Conservation (phyloP, 2,797 vertebrate genomes). For the Bradypodion pumilum region DNA sequence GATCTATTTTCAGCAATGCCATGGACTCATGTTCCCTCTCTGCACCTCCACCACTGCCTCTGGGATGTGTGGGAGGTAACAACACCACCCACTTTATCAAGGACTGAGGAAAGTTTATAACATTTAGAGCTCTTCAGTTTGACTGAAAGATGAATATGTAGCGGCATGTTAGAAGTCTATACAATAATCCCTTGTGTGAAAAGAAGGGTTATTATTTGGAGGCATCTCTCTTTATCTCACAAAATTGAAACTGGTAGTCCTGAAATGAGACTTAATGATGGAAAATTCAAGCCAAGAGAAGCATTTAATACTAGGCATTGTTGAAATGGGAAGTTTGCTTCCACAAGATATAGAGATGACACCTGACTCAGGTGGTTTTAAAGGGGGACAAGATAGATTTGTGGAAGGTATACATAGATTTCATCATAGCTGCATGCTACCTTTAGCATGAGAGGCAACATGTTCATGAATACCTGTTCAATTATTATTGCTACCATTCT, state of each 20-base stretch:
- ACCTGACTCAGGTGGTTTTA: neutral
- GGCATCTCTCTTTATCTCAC: neutral
- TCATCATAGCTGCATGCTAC: neutral
- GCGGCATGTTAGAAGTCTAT: neutral
- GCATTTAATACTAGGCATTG: neutral
- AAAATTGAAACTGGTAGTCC: neutral
- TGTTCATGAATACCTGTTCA: neutral
- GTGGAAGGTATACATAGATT: neutral
- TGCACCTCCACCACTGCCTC: neutral
- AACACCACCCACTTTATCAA: neutral
- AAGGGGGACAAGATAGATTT: neutral
- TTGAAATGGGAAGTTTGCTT: neutral
- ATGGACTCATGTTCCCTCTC: neutral
- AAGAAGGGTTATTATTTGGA: neutral
- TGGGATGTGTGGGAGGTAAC: neutral
- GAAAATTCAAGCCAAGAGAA: neutral
- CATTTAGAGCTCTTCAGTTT: neutral
- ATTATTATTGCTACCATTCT: neutral
- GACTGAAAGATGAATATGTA: neutral
- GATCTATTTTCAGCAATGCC: constrained; percentile 8
- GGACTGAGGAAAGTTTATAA: neutral
- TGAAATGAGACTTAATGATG: neutral
- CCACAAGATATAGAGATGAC: neutral
- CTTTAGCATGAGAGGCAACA: neutral
- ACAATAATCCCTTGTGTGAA: neutral